Base-by-base conservation (phyloP, 2,888 invertebrate species). In the Pherbina coryleti region DNA sequence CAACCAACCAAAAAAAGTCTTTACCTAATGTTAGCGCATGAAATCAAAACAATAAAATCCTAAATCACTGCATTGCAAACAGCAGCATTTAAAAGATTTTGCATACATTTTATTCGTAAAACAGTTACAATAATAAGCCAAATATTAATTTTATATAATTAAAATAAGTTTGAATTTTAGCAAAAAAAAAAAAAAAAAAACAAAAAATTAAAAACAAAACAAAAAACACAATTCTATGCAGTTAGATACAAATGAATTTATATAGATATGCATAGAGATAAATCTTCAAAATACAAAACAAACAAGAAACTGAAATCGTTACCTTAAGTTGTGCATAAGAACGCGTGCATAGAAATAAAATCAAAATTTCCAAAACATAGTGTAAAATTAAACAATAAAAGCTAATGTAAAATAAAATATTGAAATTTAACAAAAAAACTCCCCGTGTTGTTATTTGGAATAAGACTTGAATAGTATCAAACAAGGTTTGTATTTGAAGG, bases 111-210 rank as follows among this genome's bases (percentile, higher is more conserved):
- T 60, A 28, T 28, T 60, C 14, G 14, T 60, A 60, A 17, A 60
- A 14, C 17, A 25, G 28, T 60, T 25, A 44, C 11, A 44, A 14
- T 14, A 44, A 44, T 44, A 44, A 44, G 44, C 44, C 14, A 14
- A 44, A 44, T 44, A 44, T 44, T 44, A 11, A 44, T 44, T 44
- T 44, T 14, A 44, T 44, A 44, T 44, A 44, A 11, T 2, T 14
- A 44, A 44, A 44, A 11, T 44, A 44, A 44, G 44, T 44, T 11
- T 11, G 14, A 44, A 14, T 11, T 11, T 44, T 44, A 80, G 79
- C 78, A 79, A 79, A 79, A 74, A 77, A 79, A 77, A 69, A 73
- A 78, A 80, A 78, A 78, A 67, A 78, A 79, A 70, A 62, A 62
- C 11, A 62, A 8, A 5, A 14, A 25, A 74, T 31, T 5, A 74